Evolutionary conservation across 2,888 invertebrate species (phyloP).

Genomic region (Protonemura montana): DNA sequence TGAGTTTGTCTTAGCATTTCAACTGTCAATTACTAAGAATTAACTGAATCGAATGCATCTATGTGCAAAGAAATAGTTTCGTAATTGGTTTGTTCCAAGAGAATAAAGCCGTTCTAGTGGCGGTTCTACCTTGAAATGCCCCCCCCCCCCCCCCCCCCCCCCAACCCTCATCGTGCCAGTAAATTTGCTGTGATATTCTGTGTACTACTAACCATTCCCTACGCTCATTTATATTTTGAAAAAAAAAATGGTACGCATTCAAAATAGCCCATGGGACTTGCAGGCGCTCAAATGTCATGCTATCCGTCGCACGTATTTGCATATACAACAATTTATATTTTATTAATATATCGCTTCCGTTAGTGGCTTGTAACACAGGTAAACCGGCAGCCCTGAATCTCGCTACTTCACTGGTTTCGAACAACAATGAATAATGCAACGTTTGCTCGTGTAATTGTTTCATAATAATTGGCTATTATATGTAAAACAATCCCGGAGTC

Average conservation of each 20-base stretch:
- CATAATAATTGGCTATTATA: slow-evolving; percentile 9
- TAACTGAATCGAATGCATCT: background rate
- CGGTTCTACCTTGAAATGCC: background rate
- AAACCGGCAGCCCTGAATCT: background rate
- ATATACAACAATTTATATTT: background rate
- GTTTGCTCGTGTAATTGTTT: background rate
- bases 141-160: no score
- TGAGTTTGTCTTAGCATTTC: slow-evolving; percentile 30
- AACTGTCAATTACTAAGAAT: background rate
- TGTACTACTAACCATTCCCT: background rate
- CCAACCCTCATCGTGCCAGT: no score
- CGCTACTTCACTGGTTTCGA: background rate
- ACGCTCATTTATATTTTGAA: background rate
- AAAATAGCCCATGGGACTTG: background rate
- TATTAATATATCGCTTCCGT: background rate
- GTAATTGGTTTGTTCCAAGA: background rate
- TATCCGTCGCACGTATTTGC: background rate
- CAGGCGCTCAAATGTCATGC: background rate
- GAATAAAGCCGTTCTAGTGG: background rate
- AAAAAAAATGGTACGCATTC: background rate
- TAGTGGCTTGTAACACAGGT: background rate
- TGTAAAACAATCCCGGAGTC: background rate
- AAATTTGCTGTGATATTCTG: background rate
- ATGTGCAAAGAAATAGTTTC: background rate
- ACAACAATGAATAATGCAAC: background rate